These are phyloP conservation scores for Synergus gifuensis DNA, from an alignment of 2,888 invertebrate species.

Conservation along the genomic window DNA sequence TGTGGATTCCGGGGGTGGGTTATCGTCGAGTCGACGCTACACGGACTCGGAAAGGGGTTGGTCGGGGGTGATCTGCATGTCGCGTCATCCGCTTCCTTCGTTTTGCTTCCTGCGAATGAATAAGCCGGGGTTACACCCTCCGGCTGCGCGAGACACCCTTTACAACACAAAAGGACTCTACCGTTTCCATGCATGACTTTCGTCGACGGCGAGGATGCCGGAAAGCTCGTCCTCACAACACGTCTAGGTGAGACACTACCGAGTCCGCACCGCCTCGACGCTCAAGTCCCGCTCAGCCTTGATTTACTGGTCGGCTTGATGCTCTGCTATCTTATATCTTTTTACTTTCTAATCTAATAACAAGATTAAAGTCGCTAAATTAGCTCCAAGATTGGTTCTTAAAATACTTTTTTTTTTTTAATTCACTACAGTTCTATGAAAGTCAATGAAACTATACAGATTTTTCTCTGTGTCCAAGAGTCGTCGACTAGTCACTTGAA, in stretches of 20 bases:
- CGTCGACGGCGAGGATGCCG: slow-evolving; percentile 62
- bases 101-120: slow-evolving; percentile 75
- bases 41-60: slow-evolving; percentile 20
- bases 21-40: slow-evolving; percentile 25
- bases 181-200: slow-evolving; percentile 58
- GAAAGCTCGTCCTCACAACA: slow-evolving; percentile 65
- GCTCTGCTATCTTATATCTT: background rate
- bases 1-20: slow-evolving; percentile 33
- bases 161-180: slow-evolving; percentile 58
- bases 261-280: background rate
- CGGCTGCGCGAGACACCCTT: slow-evolving; percentile 72
- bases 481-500: no score
- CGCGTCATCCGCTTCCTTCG: slow-evolving; percentile 71
- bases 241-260: slow-evolving; percentile 43
- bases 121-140: slow-evolving; percentile 75
- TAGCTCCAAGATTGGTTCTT: no score
- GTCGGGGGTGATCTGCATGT: slow-evolving; percentile 60
- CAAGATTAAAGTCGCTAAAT: no score
- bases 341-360: no score
- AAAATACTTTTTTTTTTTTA: no score
- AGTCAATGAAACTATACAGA: background rate
- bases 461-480: no score
- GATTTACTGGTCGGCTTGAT: background rate
- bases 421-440: no score
- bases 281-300: background rate